Evolutionary conservation across 2,888 invertebrate genomes (phyloP).

Genomic region (Sinotaia quadrata): DNA sequence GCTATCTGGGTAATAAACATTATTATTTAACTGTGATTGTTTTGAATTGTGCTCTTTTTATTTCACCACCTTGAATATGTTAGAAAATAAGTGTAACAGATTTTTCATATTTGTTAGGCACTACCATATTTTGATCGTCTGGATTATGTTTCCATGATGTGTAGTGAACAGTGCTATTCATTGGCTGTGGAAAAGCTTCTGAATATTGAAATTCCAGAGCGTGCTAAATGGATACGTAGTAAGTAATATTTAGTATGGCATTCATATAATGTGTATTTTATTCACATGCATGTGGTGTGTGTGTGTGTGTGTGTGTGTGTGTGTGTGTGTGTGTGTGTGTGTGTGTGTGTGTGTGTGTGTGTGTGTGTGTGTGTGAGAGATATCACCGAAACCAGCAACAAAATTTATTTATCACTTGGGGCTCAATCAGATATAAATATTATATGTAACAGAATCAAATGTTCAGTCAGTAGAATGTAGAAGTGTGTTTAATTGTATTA

Average conservation of each 20-base stretch:
- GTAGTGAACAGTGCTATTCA: conserved; percentile 97
- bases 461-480: too few species aligned
- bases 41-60: too few species aligned
- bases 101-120: conserved; percentile 75
- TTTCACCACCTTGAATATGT: too few species aligned
- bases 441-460: too few species aligned
- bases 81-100: too few species aligned
- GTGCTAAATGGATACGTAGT: conserved; percentile 98
- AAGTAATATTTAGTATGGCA: too few species aligned
- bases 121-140: conserved; percentile 97
- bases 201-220: conserved; percentile 91
- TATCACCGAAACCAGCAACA: neutral
- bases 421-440: too few species aligned
- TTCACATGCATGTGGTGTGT: neutral
- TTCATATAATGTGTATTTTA: neutral
- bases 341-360: neutral
- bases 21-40: neutral
- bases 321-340: conserved; percentile 4
- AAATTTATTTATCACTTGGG: too few species aligned
- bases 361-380: neutral
- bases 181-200: conserved; percentile 96
- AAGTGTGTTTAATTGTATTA: too few species aligned
- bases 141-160: conserved; percentile 99
- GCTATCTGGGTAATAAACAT: too few species aligned
- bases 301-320: neutral